Evolutionary conservation across 2,888 invertebrate species (phyloP), one percentile per base, ranked within the genome.

Genomic region (Ceriagrion tenellum): DNA sequence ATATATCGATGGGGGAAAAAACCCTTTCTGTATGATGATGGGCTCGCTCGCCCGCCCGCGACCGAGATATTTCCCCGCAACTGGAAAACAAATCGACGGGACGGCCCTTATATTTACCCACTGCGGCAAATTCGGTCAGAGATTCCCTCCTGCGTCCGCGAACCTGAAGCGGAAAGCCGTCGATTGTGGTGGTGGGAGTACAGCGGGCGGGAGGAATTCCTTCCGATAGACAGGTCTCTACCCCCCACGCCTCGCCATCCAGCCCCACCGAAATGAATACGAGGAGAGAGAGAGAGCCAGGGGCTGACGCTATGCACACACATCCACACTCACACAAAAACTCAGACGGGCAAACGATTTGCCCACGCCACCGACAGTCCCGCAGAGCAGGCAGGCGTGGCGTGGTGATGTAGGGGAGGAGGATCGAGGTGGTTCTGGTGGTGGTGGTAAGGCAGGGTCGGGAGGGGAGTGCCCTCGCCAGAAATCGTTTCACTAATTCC

Each of bases 71-170:
- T 81, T 81, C 81, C 30, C 81, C 35, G 81, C 81, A 81, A 35
- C 30, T 35, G 35, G 81, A 81, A 81, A 81, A 81, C 30, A 81
- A 81, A 81, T 81, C 81, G 81, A 81, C 81, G 81, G 81, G 81
- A 35, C 12, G 26, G 30, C 81, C 81, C 30, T 81, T 26, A 81
- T 81, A 81, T 81, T 81, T 81, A 81, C 81, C 81, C 81, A 81
- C 81, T 81, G 81, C 81, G 81, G 81, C 81, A 81, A 81, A 81
- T 81, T 81, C 81, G 81, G 81, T 81, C 81, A 81, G 81, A 81
- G 59, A 59, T 20, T 81, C 81, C 13, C 35, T 81, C 13, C 69
- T 12, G 16, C 81, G 30, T 16, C 35, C 30, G 16, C 30, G 30
- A 30, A 35, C 35, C 81, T 10, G 81, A 59, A 20, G 47, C 47